phyloP scores from a whole-genome alignment of 92 coral and sea anemone genomes.

The Porites cylindrica region DNA sequence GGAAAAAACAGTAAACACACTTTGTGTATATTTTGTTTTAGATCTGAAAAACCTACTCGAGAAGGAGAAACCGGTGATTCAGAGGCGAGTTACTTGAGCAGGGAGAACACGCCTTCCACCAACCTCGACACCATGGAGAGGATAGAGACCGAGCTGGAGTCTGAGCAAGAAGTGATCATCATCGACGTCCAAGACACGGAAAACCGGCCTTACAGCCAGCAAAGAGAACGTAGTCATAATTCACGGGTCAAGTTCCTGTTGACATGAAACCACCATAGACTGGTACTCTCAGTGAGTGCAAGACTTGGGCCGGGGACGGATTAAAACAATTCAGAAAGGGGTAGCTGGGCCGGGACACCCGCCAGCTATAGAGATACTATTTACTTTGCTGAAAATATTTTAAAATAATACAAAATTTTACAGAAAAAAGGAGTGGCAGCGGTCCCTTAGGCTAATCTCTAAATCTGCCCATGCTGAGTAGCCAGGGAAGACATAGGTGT shows the following conservation, averaged over 20 bases:
- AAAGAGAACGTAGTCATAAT: neutral
- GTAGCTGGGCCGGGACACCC: too few relatives aligned
- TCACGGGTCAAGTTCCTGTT: conserved; percentile 43
- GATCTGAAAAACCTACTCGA: conserved; percentile 4
- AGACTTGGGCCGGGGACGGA: too few relatives aligned
- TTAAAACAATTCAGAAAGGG: too few relatives aligned
- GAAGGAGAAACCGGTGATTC: neutral
- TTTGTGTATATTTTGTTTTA: neutral
- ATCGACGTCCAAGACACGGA: neutral
- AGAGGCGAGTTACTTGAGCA: conserved; percentile 12
- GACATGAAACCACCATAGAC: neutral
- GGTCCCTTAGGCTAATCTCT: too few relatives aligned
- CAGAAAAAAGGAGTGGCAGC: too few relatives aligned
- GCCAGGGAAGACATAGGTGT: too few relatives aligned
- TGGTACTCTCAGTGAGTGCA: neutral
- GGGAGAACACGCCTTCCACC: neutral
- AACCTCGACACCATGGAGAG: neutral
- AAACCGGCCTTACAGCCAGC: neutral
- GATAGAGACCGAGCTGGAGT: neutral
- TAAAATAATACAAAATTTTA: too few relatives aligned
- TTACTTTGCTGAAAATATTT: too few relatives aligned
- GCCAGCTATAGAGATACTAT: too few relatives aligned
- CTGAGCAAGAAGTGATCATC: neutral
- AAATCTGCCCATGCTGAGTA: too few relatives aligned
- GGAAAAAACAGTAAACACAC: neutral